A percentile compares a stretch with the other conserved stretches of the same genome.
phyloP scores from a whole-genome alignment of 2,797 vertebrate genomes.

The Schizothorax lantsangensis region DNA sequence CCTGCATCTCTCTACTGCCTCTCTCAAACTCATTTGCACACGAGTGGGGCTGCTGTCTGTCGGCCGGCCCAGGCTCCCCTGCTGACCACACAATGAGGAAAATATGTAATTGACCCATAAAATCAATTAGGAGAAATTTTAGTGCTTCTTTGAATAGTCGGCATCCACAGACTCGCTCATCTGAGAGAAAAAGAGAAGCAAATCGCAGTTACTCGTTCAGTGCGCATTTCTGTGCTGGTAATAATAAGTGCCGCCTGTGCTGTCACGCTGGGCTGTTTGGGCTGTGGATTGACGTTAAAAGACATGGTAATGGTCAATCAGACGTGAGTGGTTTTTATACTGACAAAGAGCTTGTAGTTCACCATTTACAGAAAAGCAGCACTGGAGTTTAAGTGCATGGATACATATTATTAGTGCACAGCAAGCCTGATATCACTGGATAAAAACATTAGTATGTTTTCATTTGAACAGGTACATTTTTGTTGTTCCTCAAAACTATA shows the following conservation, averaged over 20 bases:
- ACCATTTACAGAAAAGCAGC: constrained; percentile 22
- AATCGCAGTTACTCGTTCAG: neutral
- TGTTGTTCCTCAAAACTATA: neutral
- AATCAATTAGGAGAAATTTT: constrained; percentile 59
- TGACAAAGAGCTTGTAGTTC: constrained; percentile 12
- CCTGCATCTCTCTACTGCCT: constrained; percentile 38
- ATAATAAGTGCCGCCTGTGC: constrained; percentile 4
- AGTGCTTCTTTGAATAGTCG: constrained; percentile 39
- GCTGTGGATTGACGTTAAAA: constrained; percentile 15
- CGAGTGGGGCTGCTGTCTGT: constrained; percentile 32
- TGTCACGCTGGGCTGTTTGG: constrained; percentile 21
- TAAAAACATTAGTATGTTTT: neutral
- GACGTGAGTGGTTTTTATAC: constrained; percentile 33
- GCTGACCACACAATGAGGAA: constrained; percentile 46
- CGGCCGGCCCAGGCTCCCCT: constrained; percentile 32
- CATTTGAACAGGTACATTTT: constrained; percentile 1
- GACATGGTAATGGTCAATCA: constrained; percentile 41
- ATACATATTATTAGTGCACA: neutral
- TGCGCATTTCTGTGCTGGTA: constrained; percentile 13
- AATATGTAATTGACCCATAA: constrained; percentile 59
- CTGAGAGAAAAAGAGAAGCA: constrained; percentile 15
- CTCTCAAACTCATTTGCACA: constrained; percentile 46
- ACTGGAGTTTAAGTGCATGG: constrained; percentile 13
- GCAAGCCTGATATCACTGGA: neutral
- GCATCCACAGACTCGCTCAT: neutral